Conservation (phyloP, 2,113 vertebrate genomes). For the Morone saxatilis region DNA sequence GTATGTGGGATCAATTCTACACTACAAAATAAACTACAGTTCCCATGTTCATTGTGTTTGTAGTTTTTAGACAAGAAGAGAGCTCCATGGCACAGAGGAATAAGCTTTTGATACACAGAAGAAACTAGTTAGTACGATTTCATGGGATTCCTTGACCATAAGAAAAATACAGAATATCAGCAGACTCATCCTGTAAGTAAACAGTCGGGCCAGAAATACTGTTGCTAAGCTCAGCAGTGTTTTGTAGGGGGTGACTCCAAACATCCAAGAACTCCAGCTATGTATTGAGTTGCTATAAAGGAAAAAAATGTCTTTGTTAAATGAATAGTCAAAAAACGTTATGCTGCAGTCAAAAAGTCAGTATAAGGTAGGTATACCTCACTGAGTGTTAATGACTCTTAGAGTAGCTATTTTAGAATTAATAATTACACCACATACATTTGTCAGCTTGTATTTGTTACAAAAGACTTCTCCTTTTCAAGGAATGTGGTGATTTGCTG, state of each 20-base stretch:
- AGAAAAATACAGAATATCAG: not conserved
- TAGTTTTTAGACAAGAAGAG: not conserved
- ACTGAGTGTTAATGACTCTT: not conserved
- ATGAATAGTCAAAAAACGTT: not conserved
- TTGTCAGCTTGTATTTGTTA: not conserved
- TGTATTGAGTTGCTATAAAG: not conserved
- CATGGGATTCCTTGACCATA: not conserved
- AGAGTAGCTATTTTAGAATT: not conserved
- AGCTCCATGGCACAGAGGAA: not conserved
- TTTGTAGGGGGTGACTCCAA: not conserved
- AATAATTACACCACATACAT: not conserved
- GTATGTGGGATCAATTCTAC: too few species aligned
- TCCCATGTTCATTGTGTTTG: too few species aligned
- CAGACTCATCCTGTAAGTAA: not conserved
- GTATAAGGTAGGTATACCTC: not conserved
- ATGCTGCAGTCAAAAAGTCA: not conserved
- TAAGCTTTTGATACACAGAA: not conserved
- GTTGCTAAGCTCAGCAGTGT: not conserved
- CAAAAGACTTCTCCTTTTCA: not conserved
- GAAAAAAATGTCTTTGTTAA: not conserved
- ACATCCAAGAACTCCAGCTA: not conserved
- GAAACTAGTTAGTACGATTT: not conserved
- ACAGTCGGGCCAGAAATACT: not conserved
- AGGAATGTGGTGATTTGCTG: slow-evolving; percentile 48
- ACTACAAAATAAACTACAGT: too few species aligned